Conservation (phyloP, 64 coral and sea anemone genomes). For the Pocillopora damicornis region DNA sequence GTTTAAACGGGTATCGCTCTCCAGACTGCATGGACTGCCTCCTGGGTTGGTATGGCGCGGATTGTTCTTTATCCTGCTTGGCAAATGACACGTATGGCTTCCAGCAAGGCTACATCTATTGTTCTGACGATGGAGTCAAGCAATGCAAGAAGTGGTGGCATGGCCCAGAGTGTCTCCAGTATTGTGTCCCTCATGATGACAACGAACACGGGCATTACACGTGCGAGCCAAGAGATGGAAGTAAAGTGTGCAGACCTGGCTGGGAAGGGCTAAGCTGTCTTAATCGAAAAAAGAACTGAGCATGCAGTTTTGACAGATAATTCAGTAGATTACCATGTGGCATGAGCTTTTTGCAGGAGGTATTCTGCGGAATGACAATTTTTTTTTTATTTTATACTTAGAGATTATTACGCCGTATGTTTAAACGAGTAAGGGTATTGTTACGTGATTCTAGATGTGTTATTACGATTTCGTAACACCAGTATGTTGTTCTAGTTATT, state of each 20-base stretch:
- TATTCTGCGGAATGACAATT: too few species aligned
- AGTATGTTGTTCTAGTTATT: too few species aligned
- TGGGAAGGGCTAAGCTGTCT: slow-evolving; percentile 64
- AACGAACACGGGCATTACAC: slow-evolving; percentile 37
- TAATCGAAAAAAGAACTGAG: slow-evolving; percentile 2
- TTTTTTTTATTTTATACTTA: too few species aligned
- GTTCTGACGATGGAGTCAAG: slow-evolving; percentile 34
- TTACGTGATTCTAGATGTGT: too few species aligned
- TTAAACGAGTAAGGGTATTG: too few species aligned
- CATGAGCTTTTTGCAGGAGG: neutral
- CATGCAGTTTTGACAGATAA: neutral
- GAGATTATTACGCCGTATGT: too few species aligned
- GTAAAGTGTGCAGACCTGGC: slow-evolving; percentile 41
- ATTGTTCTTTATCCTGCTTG: slow-evolving; percentile 5
- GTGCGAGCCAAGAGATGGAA: slow-evolving; percentile 55
- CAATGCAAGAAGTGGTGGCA: slow-evolving; percentile 55
- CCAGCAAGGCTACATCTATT: slow-evolving; percentile 27
- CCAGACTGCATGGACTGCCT: slow-evolving; percentile 46
- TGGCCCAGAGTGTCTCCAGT: slow-evolving; percentile 43
- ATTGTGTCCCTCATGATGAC: slow-evolving; percentile 34
- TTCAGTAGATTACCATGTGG: too few species aligned
- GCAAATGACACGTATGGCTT: neutral
- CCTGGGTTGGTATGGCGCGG: slow-evolving; percentile 1
- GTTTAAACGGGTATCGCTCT: slow-evolving; percentile 39
- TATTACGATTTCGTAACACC: too few species aligned